Conservation (phyloP, 2,797 vertebrate species). For the Lutjanus campechanus region DNA sequence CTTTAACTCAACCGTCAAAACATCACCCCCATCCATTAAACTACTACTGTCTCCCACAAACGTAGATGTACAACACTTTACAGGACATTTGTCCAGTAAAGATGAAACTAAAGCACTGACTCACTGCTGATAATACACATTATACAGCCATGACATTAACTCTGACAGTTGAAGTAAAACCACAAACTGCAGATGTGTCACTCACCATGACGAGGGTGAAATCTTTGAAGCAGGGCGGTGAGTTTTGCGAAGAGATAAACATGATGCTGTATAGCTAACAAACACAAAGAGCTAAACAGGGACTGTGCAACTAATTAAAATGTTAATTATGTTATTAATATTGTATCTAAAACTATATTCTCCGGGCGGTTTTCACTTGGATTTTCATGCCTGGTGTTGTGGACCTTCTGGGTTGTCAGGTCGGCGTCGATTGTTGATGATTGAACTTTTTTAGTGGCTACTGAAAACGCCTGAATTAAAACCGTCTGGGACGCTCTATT, state of each 20-base stretch:
- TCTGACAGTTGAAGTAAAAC: neutral
- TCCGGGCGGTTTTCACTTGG: conserved; percentile 19
- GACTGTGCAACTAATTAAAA: neutral
- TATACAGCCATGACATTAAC: neutral
- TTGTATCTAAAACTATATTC: neutral
- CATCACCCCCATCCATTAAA: neutral
- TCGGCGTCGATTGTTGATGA: conserved; percentile 58
- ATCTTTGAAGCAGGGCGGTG: conserved; percentile 71
- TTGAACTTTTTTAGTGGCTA: neutral
- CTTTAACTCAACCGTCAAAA: neutral
- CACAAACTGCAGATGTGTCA: conserved; percentile 5
- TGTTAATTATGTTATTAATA: neutral
- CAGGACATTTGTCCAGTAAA: neutral
- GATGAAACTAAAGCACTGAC: neutral
- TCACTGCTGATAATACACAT: neutral
- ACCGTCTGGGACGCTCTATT: fast-evolving
- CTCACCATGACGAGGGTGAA: conserved; percentile 87
- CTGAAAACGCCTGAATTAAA: conserved; percentile 55
- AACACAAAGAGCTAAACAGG: neutral
- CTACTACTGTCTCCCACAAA: neutral
- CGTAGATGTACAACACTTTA: neutral
- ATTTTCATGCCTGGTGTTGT: conserved; percentile 40
- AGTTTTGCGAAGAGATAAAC: conserved; percentile 89
- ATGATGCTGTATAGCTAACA: conserved; percentile 73
- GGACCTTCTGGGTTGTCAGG: conserved; percentile 9